These are phyloP conservation scores for Machaerirhynchus nigripectus DNA, from an alignment of 2,113 vertebrate species.

Conservation along the genomic window DNA sequence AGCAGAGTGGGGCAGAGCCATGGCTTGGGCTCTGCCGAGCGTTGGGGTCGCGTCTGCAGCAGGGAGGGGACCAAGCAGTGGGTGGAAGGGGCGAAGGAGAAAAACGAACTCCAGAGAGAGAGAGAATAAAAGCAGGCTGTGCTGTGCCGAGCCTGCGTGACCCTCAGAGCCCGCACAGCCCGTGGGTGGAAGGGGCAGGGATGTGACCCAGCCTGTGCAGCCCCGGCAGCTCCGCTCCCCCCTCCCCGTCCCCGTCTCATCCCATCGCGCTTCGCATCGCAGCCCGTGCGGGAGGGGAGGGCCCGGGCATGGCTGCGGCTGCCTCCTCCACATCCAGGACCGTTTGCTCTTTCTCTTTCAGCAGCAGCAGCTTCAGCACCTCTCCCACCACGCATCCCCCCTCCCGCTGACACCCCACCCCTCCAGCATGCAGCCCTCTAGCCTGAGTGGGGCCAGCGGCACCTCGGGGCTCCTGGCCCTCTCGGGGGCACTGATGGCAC, in stretches of 20 bases:
- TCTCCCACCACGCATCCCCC: constrained; percentile 85
- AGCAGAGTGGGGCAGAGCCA: background rate
- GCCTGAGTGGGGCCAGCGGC: constrained; percentile 74
- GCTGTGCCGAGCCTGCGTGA: background rate
- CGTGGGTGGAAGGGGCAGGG: background rate
- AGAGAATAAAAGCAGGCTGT: background rate
- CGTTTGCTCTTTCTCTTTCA: constrained; percentile 70
- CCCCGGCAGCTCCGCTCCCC: background rate
- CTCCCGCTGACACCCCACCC: constrained; percentile 83
- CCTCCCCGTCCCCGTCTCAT: background rate
- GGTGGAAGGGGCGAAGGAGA: background rate
- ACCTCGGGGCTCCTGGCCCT: constrained; percentile 81
- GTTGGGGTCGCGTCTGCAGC: fast-evolving
- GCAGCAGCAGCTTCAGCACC: constrained; percentile 96
- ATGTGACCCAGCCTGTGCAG: background rate
- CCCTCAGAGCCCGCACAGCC: background rate
- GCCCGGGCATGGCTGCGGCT: background rate
- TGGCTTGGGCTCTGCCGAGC: fast-evolving
- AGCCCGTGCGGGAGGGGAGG: background rate
- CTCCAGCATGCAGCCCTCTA: constrained; percentile 76
- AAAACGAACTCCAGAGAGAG: background rate
- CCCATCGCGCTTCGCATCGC: background rate
- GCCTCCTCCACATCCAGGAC: background rate
- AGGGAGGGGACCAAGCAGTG: background rate
- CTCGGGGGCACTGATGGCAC: constrained; percentile 78